Base-by-base conservation (phyloP, 2,888 invertebrate species). In the Caenorhabditis sp. region DNA sequence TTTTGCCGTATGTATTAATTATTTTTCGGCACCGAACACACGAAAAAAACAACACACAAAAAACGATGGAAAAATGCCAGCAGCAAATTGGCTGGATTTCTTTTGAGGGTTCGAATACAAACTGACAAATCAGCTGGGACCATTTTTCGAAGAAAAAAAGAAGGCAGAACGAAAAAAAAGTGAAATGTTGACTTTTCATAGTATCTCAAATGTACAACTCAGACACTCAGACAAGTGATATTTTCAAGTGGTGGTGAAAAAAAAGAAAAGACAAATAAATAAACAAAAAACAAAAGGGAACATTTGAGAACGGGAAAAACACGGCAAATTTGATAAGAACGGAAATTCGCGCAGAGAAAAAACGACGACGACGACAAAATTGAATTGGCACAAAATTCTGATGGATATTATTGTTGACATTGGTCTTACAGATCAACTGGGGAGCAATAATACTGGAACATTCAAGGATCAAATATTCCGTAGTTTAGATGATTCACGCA, bases 1-100 rank as follows among this genome's bases (percentile, higher is more conserved):
- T 17, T 19, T 14, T 58, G 31, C 58, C 36, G 19, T 58, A 36
- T 26, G 36, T 19, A 36, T 58, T 58, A 31, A 58, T 58, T 58
- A 58, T 36, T 36, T 58, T 36, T 19, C 36, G 31, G 17, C 36
- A 31, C 36, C 31, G 19, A n/a, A 24, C 55, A 55, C 26, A 55
- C 19, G 36, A 58, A 17, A 58, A 31, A 21, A 58, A 12, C n/a
- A 31, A 4, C 4, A 31, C 31, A 43, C 43, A 43, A 43, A 43
- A 43, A 43, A 43, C 43, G 43, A 43, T 43, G 43, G 43, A 43
- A 43, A 43, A 43, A 43, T 43, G 43, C 14, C 43, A 43, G 43
- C 12, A 43, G 14, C 43, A 43, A 43, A 43, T 43, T 43, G 43
- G 17, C 17, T 43, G 17, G 17, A 43, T 31, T 31, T 31, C n/a